Conservation (phyloP, 1,140 invertebrate genomes). For the Lordiphosa collinella region DNA sequence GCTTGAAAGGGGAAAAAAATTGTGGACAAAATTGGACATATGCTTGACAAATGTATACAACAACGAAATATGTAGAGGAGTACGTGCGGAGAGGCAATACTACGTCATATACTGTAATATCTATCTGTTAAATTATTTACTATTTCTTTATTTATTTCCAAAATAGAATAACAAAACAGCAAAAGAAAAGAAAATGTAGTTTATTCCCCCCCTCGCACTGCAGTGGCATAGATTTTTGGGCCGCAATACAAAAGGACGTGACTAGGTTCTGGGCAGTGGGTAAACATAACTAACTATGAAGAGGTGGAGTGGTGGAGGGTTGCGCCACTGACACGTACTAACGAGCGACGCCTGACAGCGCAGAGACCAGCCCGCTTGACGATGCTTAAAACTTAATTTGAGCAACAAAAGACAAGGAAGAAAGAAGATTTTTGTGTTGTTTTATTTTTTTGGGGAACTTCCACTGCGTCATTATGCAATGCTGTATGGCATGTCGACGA, state of each 20-base stretch:
- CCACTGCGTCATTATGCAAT: constrained; percentile 53
- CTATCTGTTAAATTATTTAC: not conserved
- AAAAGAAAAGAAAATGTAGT: constrained; percentile 8
- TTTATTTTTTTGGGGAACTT: not conserved
- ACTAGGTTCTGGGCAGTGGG: constrained; percentile 22
- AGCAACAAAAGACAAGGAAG: constrained; percentile 32
- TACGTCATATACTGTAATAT: no score
- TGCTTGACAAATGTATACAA: no score
- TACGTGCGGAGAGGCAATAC: no score
- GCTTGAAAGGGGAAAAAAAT: no score
- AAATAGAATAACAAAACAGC: constrained; percentile 8
- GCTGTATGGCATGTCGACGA: constrained; percentile 24
- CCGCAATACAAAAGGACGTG: constrained; percentile 50
- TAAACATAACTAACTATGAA: constrained; percentile 6
- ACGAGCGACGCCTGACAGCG: constrained; percentile 58
- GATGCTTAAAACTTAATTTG: constrained; percentile 68
- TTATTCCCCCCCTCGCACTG: constrained; percentile 21
- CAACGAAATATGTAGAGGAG: no score
- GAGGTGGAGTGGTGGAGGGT: not conserved
- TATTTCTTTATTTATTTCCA: constrained; percentile 3
- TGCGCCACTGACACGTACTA: constrained; percentile 61
- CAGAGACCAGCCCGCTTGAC: constrained; percentile 22
- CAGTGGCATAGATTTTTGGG: constrained; percentile 43
- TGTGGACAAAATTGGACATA: no score
- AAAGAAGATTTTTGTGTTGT: no score